phyloP scores from a whole-genome alignment of 2,797 vertebrate species.

The Notolabrus celidotus region DNA sequence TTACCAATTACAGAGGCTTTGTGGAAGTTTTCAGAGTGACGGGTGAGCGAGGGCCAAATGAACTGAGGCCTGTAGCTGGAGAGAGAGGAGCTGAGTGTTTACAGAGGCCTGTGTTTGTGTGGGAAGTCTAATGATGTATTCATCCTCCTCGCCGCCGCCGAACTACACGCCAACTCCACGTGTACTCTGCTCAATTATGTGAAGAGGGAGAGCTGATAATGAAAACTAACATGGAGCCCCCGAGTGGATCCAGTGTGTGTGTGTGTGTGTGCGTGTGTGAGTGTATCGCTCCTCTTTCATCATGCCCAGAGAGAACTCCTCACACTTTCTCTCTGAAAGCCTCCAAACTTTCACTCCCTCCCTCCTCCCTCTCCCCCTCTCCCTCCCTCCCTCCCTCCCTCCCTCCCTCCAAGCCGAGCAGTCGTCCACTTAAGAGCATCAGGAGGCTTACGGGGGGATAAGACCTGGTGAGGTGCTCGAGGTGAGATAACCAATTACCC shows the following conservation, averaged over 20 bases:
- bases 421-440: constrained; percentile 84
- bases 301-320: constrained; percentile 70
- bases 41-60: constrained; percentile 39
- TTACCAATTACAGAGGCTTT: constrained; percentile 80
- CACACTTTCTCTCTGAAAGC: constrained; percentile 83
- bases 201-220: constrained; percentile 78
- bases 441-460: constrained; percentile 83
- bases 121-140: constrained; percentile 81
- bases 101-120: constrained; percentile 70
- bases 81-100: constrained; percentile 59
- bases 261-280: constrained; percentile 33
- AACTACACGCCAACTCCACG: constrained; percentile 61
- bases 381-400: constrained; percentile 28
- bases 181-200: constrained; percentile 77
- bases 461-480: constrained; percentile 80
- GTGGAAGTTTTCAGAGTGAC: constrained; percentile 61
- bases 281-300: constrained; percentile 80
- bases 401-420: constrained; percentile 59
- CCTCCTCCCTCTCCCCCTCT: constrained; percentile 17
- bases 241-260: constrained; percentile 66
- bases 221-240: constrained; percentile 77
- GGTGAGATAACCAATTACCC: constrained; percentile 87
- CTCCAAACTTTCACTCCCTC: constrained; percentile 74
- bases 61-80: constrained; percentile 56
- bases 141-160: constrained; percentile 59